A percentile compares a stretch with the other conserved stretches of the same genome.
phyloP scores from a whole-genome alignment of 2,888 invertebrate species.

The Tinea pellionella region DNA sequence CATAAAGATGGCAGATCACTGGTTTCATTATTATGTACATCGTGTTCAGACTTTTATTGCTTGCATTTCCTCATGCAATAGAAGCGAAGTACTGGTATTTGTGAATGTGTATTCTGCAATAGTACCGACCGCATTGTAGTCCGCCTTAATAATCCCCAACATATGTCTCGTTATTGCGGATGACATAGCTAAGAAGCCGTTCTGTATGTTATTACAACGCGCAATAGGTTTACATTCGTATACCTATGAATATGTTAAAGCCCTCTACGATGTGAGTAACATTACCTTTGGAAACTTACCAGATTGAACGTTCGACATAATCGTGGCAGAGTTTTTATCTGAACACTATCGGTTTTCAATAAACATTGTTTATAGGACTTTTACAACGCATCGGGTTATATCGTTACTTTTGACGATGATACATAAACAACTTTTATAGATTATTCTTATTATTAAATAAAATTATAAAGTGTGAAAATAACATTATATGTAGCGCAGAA shows the following conservation, averaged over 20 bases:
- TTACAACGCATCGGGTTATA: not conserved
- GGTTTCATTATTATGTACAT: not conserved
- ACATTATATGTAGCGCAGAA: too few relatives aligned
- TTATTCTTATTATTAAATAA: not conserved
- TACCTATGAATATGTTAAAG: not conserved
- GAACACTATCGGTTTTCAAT: conserved; percentile 12
- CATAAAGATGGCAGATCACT: not conserved
- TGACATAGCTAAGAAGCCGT: not conserved
- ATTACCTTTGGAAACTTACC: conserved; percentile 1
- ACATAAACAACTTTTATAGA: not conserved
- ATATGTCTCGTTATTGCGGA: conserved; percentile 2
- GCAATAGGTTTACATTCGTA: not conserved
- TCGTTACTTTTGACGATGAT: not conserved
- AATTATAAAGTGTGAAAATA: too few relatives aligned
- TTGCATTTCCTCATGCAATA: not conserved
- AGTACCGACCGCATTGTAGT: not conserved
- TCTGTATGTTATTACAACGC: not conserved
- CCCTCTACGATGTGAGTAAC: not conserved
- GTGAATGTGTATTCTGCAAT: not conserved
- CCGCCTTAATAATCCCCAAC: not conserved
- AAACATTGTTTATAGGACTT: conserved; percentile 4
- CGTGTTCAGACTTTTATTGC: not conserved
- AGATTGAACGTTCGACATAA: conserved; percentile 3
- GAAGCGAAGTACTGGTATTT: not conserved
- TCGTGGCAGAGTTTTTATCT: conserved; percentile 4